A percentile compares a stretch with the other conserved stretches of the same genome.
Conservation (phyloP, 2,797 vertebrate species). For the Peromyscus nudipes region DNA sequence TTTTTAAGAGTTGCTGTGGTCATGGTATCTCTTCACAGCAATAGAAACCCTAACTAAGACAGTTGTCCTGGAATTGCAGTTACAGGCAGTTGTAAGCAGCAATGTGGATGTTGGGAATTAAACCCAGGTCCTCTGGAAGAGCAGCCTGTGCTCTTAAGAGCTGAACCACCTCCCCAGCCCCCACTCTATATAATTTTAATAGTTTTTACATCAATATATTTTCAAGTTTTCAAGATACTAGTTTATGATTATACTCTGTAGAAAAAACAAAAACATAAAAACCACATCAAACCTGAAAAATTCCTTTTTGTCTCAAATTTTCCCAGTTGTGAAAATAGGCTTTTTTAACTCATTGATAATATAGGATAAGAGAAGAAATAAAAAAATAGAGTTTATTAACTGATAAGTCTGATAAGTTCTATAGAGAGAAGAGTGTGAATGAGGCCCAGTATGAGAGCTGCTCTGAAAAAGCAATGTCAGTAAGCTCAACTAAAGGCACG, state of each 20-base stretch:
- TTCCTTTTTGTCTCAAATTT: conserved; percentile 43
- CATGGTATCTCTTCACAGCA: neutral
- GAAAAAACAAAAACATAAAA: neutral
- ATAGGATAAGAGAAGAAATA: conserved; percentile 41
- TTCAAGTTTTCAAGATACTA: conserved; percentile 31
- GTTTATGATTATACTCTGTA: conserved; percentile 9
- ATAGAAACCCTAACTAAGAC: neutral
- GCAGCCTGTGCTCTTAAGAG: neutral
- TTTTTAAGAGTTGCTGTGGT: neutral
- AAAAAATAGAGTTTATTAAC: conserved; percentile 32
- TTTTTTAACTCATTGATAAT: neutral
- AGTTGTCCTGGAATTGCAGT: neutral
- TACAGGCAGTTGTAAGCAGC: neutral
- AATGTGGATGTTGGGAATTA: neutral
- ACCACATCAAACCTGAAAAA: neutral
- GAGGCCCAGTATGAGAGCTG: neutral
- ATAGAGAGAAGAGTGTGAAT: neutral
- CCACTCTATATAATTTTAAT: neutral
- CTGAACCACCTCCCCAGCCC: no score
- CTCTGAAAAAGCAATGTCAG: conserved; percentile 9
- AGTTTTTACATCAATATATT: conserved; percentile 47
- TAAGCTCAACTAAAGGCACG: conserved; percentile 47
- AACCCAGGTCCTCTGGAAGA: neutral
- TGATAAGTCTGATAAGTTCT: conserved; percentile 29
- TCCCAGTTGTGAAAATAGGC: neutral